phyloP scores from a whole-genome alignment of 2,113 vertebrate genomes.

The Polyodon spathula region DNA sequence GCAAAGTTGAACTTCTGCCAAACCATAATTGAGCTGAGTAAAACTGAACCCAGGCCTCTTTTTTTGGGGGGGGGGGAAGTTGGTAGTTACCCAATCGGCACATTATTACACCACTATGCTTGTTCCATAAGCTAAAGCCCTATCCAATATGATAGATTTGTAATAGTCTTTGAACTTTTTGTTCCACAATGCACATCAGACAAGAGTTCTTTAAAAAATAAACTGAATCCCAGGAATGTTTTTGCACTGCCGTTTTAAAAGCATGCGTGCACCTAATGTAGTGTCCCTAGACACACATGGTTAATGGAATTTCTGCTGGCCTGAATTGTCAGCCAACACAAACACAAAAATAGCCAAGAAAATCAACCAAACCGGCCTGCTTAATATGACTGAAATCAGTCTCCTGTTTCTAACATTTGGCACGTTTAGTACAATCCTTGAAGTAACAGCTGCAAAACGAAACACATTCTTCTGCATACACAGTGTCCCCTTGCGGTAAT shows the following conservation, averaged over 20 bases:
- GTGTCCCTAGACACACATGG: conserved; percentile 13
- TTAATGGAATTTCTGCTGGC: conserved; percentile 21
- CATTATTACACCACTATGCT: too few species aligned
- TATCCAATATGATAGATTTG: too few species aligned
- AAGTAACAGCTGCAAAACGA: background rate
- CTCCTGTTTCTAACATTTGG: conserved; percentile 4
- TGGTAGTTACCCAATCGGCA: too few species aligned
- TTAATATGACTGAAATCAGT: background rate
- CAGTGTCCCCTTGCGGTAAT: background rate
- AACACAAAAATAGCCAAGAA: conserved; percentile 13
- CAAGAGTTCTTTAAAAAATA: conserved; percentile 3
- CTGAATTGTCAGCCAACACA: conserved; percentile 12
- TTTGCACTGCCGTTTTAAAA: conserved; percentile 4
- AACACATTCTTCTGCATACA: background rate
- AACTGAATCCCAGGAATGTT: conserved; percentile 6
- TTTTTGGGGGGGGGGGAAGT: too few species aligned
- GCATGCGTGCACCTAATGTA: background rate
- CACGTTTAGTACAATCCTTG: conserved; percentile 3
- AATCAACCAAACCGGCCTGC: conserved; percentile 13
- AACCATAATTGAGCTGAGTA: too few species aligned
- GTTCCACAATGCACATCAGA: too few species aligned
- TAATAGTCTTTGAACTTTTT: too few species aligned
- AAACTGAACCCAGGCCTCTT: too few species aligned
- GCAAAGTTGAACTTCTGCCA: too few species aligned
- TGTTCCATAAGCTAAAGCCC: too few species aligned